These are phyloP conservation scores for Dermochelys coriacea DNA, from an alignment of 2,797 vertebrate species.

Conservation along the genomic window DNA sequence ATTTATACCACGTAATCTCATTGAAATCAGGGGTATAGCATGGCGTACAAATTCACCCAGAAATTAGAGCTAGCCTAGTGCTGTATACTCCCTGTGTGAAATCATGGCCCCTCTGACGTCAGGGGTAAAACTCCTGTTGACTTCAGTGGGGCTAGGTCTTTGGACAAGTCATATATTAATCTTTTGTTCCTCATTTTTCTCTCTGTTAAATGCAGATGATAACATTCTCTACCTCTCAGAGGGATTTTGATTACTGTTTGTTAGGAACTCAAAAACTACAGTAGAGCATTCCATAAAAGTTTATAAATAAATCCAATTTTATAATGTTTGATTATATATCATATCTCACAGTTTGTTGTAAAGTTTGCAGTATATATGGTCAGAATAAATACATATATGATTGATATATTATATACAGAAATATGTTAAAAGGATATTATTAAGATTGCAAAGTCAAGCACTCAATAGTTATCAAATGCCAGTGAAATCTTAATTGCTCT, in stretches of 20 bases:
- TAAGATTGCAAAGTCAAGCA: not conserved
- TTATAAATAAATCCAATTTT: conserved; percentile 2
- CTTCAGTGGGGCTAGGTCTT: not conserved
- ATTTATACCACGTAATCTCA: too few species aligned
- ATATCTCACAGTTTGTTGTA: not conserved
- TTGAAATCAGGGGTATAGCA: too few species aligned
- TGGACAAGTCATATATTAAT: not conserved
- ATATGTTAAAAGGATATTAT: not conserved
- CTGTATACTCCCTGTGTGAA: too few species aligned
- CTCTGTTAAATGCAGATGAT: not conserved
- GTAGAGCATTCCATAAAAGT: not conserved
- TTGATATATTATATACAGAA: not conserved
- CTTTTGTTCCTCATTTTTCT: not conserved
- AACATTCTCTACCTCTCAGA: not conserved
- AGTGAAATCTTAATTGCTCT: not conserved
- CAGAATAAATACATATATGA: not conserved
- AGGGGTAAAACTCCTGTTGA: not conserved
- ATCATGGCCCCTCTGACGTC: too few species aligned
- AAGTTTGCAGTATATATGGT: not conserved
- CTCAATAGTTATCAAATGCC: not conserved
- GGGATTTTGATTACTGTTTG: not conserved
- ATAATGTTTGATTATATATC: not conserved
- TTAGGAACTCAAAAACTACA: not conserved
- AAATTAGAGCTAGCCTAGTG: too few species aligned
- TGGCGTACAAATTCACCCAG: too few species aligned